Conservation (phyloP, 2,113 vertebrate genomes). For the Corythaixoides concolor region DNA sequence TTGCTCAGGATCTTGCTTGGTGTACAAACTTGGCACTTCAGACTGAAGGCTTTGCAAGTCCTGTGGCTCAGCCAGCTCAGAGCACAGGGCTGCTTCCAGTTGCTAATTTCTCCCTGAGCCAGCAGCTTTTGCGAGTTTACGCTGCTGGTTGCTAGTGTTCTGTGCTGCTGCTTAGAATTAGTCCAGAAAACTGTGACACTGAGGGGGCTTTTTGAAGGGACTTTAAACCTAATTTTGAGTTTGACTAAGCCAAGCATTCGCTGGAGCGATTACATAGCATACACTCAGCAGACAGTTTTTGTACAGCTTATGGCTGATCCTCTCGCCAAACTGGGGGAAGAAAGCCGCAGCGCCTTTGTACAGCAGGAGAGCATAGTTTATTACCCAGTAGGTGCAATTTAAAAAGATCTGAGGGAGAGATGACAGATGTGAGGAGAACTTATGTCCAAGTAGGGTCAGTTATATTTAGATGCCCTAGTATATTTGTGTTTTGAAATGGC, state of each 20-base stretch:
- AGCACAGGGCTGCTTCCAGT: not conserved
- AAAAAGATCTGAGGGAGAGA: conserved; percentile 41
- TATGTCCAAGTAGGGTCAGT: conserved; percentile 4
- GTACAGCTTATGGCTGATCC: not conserved
- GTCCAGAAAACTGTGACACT: not conserved
- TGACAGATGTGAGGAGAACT: conserved; percentile 6
- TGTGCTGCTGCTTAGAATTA: not conserved
- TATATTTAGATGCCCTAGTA: conserved; percentile 45
- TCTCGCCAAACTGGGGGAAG: not conserved
- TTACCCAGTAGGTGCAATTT: conserved; percentile 46
- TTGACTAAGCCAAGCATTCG: not conserved
- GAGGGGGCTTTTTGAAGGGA: not conserved
- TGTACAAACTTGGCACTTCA: not conserved
- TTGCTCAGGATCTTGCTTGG: not conserved
- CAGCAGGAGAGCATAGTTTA: conserved; percentile 5
- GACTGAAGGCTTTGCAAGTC: fast-evolving
- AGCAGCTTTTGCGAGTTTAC: not conserved
- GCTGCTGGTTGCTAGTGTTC: not conserved
- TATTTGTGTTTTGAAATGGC: conserved; percentile 34
- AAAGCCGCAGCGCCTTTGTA: not conserved
- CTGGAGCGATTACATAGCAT: not conserved
- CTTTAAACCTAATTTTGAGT: not conserved
- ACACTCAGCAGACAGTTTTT: not conserved
- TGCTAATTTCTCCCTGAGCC: not conserved
- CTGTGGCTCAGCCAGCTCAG: fast-evolving